Conservation (phyloP, 1,140 invertebrate genomes). For the roundworm (Caenorhabditis elegans) region WBcel235 BX284602.5:5366001-5366500, state of each 20-base stretch:
- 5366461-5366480: neutral
- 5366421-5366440: conserved; percentile 25
- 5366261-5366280: neutral
- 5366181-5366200: no score
- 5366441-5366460: neutral
- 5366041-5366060: neutral
- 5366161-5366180: no score
- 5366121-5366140: no score
- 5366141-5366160: no score
- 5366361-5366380: conserved; percentile 4
- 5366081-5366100: no score
- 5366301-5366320: neutral
- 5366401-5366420: neutral
- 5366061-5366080: no score
- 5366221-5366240: no score
- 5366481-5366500: neutral
- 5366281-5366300: neutral
- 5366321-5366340: no score
- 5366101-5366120: no score
- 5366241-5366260: neutral
- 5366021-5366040: neutral
- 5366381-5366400: neutral
- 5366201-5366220: neutral
- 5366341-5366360: neutral
- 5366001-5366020: neutral